Conservation (phyloP, 2,888 invertebrate species). For the Germaria angustata region DNA sequence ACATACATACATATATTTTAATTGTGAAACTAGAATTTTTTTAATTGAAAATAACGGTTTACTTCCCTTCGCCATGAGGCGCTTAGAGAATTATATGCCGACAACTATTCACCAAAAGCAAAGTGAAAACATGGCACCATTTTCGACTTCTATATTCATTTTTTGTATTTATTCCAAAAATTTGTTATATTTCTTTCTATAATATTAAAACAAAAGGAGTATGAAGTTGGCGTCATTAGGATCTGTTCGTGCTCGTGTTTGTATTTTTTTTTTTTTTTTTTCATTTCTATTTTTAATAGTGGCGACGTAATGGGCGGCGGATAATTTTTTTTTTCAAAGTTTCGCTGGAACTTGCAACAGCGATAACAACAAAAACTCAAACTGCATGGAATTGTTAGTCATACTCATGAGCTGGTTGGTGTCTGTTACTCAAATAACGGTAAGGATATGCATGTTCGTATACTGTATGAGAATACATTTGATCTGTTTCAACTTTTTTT, state of each 20-base stretch:
- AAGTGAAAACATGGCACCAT: conserved; percentile 63
- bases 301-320: conserved; percentile 59
- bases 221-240: conserved; percentile 62
- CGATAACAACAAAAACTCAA: background rate
- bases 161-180: conserved; percentile 8
- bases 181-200: conserved; percentile 24
- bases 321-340: conserved; percentile 27
- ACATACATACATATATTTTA: no score
- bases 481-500: conserved; percentile 1
- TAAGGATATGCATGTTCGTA: conserved; percentile 9
- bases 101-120: conserved; percentile 46
- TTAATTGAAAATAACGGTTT: background rate
- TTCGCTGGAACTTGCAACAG: conserved; percentile 6
- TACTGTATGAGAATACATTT: background rate
- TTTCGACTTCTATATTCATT: conserved; percentile 42
- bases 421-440: conserved; percentile 17
- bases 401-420: conserved; percentile 20
- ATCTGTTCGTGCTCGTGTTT: conserved; percentile 49
- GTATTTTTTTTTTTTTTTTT: background rate
- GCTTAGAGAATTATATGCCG: conserved; percentile 58
- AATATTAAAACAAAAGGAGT: conserved; percentile 53
- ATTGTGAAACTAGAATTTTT: no score
- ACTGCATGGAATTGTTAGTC: background rate
- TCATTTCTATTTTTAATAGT: conserved; percentile 31
- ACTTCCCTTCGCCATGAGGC: conserved; percentile 14